Conservation (phyloP, 2,797 vertebrate species). For the Sebastiscus albofasciatus region DNA sequence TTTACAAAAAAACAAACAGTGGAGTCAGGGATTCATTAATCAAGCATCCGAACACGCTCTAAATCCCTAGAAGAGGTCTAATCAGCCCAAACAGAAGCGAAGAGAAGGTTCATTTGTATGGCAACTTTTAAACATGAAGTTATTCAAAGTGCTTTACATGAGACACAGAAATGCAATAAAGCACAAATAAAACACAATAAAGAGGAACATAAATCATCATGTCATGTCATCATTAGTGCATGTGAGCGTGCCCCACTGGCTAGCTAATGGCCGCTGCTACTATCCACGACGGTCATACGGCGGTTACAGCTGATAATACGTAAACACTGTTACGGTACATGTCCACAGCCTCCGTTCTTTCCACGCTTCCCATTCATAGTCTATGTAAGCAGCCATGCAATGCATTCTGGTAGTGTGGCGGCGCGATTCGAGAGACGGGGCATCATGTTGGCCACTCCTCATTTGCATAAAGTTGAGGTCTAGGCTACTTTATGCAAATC, state of each 20-base stretch:
- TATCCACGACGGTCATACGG: background rate
- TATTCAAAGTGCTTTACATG: background rate
- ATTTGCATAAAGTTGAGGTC: too few relatives aligned
- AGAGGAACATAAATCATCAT: background rate
- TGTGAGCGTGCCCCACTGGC: too few relatives aligned
- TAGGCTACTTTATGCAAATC: too few relatives aligned
- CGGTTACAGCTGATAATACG: background rate
- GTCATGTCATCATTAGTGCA: background rate
- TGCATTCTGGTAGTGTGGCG: too few relatives aligned
- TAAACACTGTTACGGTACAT: too few relatives aligned
- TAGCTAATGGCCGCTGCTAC: too few relatives aligned
- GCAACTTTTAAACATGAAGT: background rate
- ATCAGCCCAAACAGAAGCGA: background rate
- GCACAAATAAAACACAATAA: background rate
- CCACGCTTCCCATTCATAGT: too few relatives aligned
- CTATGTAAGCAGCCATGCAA: too few relatives aligned
- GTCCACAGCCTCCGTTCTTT: too few relatives aligned
- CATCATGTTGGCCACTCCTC: too few relatives aligned
- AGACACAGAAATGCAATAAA: background rate
- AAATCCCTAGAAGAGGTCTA: background rate
- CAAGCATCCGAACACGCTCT: background rate
- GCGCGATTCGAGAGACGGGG: too few relatives aligned
- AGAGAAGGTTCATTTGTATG: background rate
- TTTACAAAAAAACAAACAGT: constrained; percentile 7
- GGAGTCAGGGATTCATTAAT: constrained; percentile 5